Percentiles rank a stretch among this genome's conserved stretches.
Conservation (phyloP, 2,797 vertebrate genomes). For the Psittacula echo region DNA sequence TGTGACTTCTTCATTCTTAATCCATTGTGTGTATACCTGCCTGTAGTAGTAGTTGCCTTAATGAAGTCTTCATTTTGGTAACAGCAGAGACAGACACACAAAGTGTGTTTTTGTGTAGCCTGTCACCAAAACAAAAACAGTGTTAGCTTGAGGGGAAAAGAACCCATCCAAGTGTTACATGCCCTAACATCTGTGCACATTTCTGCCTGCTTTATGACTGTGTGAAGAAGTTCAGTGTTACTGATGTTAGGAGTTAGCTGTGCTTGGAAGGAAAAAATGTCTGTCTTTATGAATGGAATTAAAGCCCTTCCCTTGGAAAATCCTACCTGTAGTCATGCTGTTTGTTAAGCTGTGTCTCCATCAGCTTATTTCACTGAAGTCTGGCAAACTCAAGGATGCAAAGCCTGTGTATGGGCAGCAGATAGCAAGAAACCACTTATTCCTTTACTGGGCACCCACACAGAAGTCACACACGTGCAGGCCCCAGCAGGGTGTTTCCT, state of each 20-base stretch:
- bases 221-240: background rate
- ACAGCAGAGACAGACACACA: background rate
- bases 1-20: background rate
- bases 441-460: background rate
- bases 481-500: background rate
- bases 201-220: background rate
- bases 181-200: background rate
- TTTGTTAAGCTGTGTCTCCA: background rate
- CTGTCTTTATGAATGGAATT: slow-evolving; percentile 45
- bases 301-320: slow-evolving; percentile 40
- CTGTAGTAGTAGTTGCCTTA: background rate
- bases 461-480: background rate
- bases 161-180: background rate
- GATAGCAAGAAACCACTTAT: background rate
- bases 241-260: slow-evolving; percentile 17
- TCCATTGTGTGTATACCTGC: background rate
- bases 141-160: background rate
- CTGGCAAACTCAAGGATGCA: background rate
- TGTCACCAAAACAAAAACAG: background rate
- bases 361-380: background rate
- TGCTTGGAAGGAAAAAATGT: background rate
- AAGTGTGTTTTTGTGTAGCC: background rate
- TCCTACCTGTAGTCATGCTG: background rate
- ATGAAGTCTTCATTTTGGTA: background rate
- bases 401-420: background rate